Percentiles rank a stretch among this genome's conserved stretches.
These are phyloP conservation scores for Hymenopus coronatus DNA, from an alignment of 2,888 invertebrate species.

Conservation along the genomic window DNA sequence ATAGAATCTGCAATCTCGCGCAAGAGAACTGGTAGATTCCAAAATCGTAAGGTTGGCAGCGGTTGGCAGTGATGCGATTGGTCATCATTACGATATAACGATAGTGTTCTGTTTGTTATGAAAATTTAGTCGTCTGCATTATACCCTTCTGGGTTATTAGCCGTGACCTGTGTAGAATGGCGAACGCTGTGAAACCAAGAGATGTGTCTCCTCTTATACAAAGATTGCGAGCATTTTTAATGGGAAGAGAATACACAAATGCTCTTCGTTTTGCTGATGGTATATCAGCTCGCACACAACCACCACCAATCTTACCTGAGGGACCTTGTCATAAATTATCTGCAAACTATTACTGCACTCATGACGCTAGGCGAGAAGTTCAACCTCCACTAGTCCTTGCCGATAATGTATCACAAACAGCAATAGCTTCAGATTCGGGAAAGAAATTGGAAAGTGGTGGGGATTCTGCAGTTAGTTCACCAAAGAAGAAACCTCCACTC, in stretches of 20 bases:
- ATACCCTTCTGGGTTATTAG: no score
- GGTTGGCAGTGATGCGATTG: no score
- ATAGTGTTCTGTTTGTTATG: no score
- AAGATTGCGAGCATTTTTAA: conserved; percentile 59
- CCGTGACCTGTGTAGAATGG: background rate
- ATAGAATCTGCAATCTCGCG: no score
- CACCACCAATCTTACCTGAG: conserved; percentile 75
- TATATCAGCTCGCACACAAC: conserved; percentile 72
- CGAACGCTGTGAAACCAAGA: conserved; percentile 50
- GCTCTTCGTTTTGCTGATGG: conserved; percentile 67
- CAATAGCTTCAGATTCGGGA: background rate
- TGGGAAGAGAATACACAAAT: conserved; percentile 62
- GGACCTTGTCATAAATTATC: conserved; percentile 77
- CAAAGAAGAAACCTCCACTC: conserved; percentile 48
- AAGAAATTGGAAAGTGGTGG: background rate
- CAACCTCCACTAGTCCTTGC: conserved; percentile 53
- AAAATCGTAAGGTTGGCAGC: no score
- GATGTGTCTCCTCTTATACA: conserved; percentile 65
- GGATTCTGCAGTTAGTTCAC: conserved; percentile 1
- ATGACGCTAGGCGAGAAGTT: conserved; percentile 82
- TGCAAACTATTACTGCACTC: conserved; percentile 77
- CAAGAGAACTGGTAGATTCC: no score
- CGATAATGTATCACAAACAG: background rate
- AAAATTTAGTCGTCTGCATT: no score
- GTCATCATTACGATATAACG: no score